A percentile compares a stretch with the other conserved stretches of the same genome.
These are phyloP conservation scores for Ditula angustiorana DNA, from an alignment of 2,888 invertebrate species.

Conservation along the genomic window DNA sequence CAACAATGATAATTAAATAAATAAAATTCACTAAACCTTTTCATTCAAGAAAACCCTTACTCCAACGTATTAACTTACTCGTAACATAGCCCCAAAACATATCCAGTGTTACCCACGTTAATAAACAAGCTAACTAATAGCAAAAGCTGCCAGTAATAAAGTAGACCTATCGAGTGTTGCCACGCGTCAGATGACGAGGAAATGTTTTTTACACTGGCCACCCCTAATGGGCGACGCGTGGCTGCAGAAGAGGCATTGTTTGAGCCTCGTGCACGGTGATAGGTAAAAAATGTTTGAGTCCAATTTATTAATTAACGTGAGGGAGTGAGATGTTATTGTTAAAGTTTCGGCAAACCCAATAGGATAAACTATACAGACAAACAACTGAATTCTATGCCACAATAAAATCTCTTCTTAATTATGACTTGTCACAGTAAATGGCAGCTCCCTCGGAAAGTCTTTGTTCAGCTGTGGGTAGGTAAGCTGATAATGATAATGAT, in stretches of 20 bases:
- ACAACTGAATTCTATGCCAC: too few species aligned
- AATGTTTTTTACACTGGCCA: conserved; percentile 61
- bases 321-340: neutral
- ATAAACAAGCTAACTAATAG: conserved; percentile 67
- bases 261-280: conserved; percentile 46
- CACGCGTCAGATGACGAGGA: conserved; percentile 62
- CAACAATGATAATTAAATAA: too few species aligned
- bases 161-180: conserved; percentile 74
- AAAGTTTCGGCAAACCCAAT: neutral
- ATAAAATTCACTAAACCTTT: too few species aligned
- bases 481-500: too few species aligned
- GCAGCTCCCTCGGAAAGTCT: too few species aligned
- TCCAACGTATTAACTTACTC: neutral
- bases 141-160: conserved; percentile 71
- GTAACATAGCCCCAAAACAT: conserved; percentile 21
- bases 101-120: conserved; percentile 38
- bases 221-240: conserved; percentile 77
- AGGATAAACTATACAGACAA: neutral
- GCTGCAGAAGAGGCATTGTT: conserved; percentile 67
- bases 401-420: too few species aligned
- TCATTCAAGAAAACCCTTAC: too few species aligned
- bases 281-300: conserved; percentile 38
- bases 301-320: conserved; percentile 31
- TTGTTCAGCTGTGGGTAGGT: too few species aligned
- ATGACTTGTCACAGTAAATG: too few species aligned